phyloP scores from a whole-genome alignment of 2,797 vertebrate species.

The Catostomus latipinnis region DNA sequence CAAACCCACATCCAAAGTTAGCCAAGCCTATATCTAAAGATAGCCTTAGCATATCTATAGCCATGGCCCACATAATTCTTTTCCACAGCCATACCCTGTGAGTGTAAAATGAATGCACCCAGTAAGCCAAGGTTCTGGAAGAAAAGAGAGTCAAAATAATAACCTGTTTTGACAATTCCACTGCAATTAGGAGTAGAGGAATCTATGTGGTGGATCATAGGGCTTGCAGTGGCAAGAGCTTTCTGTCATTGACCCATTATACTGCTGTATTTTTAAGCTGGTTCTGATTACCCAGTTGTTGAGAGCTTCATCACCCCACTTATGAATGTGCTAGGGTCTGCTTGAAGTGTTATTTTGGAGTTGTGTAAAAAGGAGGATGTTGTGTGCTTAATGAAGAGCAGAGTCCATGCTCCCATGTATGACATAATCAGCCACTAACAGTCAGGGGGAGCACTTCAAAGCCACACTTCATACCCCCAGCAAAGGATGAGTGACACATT shows the following conservation, averaged over 20 bases:
- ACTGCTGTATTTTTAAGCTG: slow-evolving; percentile 69
- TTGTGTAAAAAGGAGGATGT: slow-evolving; percentile 73
- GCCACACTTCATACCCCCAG: slow-evolving; percentile 70
- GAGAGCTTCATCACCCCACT: slow-evolving; percentile 63
- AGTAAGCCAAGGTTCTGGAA: slow-evolving; percentile 49
- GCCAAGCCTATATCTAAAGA: slow-evolving; percentile 56
- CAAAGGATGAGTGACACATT: slow-evolving; percentile 70
- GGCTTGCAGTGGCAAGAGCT: neutral
- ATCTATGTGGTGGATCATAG: slow-evolving; percentile 31
- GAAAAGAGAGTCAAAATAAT: slow-evolving; percentile 62
- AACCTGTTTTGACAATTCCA: slow-evolving; percentile 61
- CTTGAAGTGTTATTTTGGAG: slow-evolving; percentile 67
- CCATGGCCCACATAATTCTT: slow-evolving; percentile 57
- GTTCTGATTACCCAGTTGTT: slow-evolving; percentile 77
- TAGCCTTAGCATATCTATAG: slow-evolving; percentile 55
- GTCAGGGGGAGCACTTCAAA: slow-evolving; percentile 79
- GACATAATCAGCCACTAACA: slow-evolving; percentile 80
- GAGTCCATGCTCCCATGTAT: slow-evolving; percentile 74
- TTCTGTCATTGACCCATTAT: slow-evolving; percentile 63
- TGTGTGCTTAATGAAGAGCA: slow-evolving; percentile 76
- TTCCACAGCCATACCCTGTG: slow-evolving; percentile 5
- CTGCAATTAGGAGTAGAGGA: slow-evolving; percentile 42
- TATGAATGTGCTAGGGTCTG: slow-evolving; percentile 68
- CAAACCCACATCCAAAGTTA: slow-evolving; percentile 57
- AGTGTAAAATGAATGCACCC: slow-evolving; percentile 50